A percentile compares a stretch with the other conserved stretches of the same genome.
Conservation (phyloP, 1,140 invertebrate genomes). For the Scaptomyza pallida region DNA sequence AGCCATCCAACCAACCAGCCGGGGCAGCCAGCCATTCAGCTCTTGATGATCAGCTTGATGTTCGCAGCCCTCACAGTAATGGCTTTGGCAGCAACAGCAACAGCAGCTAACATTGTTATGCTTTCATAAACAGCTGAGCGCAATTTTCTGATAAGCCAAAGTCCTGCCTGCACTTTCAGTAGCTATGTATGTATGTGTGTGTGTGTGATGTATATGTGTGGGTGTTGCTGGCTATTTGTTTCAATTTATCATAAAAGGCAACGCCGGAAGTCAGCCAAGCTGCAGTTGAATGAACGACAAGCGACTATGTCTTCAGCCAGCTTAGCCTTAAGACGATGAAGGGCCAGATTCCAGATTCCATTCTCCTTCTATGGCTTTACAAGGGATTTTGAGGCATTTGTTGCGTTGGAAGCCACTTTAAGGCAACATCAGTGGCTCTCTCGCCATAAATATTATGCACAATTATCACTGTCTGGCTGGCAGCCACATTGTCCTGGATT, state of each 20-base stretch:
- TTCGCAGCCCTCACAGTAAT: slow-evolving; percentile 51
- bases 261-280: slow-evolving; percentile 77
- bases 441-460: slow-evolving; percentile 61
- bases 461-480: slow-evolving; percentile 58
- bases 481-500: slow-evolving; percentile 22
- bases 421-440: slow-evolving; percentile 21
- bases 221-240: slow-evolving; percentile 73
- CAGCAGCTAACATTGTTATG: slow-evolving; percentile 76
- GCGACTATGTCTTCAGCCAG: slow-evolving; percentile 58
- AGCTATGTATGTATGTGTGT: slow-evolving; percentile 10
- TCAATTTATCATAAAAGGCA: slow-evolving; percentile 82
- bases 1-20: too few relatives aligned
- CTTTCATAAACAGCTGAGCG: slow-evolving; percentile 82
- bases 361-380: slow-evolving; percentile 57
- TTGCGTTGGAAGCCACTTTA: slow-evolving; percentile 22
- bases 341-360: slow-evolving; percentile 65
- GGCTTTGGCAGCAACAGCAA: slow-evolving; percentile 47
- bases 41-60: slow-evolving; percentile 77
- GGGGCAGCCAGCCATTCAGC: slow-evolving; percentile 48
- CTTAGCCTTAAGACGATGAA: slow-evolving; percentile 60
- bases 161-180: slow-evolving; percentile 43
- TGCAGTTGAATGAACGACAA: slow-evolving; percentile 79
- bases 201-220: slow-evolving; percentile 23
- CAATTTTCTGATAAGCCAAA: slow-evolving; percentile 78
- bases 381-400: slow-evolving; percentile 53